A percentile compares a stretch with the other conserved stretches of the same genome.
Conservation (phyloP, 2,888 invertebrate genomes). For the Epinotia ramella region DNA sequence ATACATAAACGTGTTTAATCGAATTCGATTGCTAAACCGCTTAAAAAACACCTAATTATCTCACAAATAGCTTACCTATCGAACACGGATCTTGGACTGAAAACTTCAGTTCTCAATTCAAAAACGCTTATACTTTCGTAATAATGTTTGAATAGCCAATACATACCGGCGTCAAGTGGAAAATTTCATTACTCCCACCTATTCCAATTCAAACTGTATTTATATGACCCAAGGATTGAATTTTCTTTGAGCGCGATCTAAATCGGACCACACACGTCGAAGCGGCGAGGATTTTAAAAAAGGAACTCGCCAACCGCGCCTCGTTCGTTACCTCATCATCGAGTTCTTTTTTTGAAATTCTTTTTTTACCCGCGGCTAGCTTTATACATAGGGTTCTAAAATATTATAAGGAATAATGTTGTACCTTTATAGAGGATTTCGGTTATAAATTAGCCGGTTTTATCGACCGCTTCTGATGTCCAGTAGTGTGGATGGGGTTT, state of each 20-base stretch:
- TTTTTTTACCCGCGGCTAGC: conserved; percentile 74
- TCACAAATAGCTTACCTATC: conserved; percentile 11
- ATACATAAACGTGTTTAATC: not conserved
- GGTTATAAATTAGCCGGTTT: conserved; percentile 76
- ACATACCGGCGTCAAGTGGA: conserved; percentile 54
- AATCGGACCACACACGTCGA: conserved; percentile 81
- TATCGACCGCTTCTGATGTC: conserved; percentile 72
- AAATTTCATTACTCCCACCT: conserved; percentile 48
- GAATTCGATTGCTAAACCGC: not conserved
- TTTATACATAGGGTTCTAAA: conserved; percentile 74
- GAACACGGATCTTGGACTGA: conserved; percentile 28
- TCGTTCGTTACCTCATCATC: conserved; percentile 84
- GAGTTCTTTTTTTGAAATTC: conserved; percentile 71
- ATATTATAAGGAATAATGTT: conserved; percentile 73
- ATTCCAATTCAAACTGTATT: conserved; percentile 48
- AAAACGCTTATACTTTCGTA: conserved; percentile 44
- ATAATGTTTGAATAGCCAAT: conserved; percentile 50
- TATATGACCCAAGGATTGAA: conserved; percentile 44
- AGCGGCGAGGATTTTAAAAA: conserved; percentile 77
- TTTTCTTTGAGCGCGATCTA: conserved; percentile 47
- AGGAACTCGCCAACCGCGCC: conserved; percentile 82
- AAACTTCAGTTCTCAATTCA: conserved; percentile 41
- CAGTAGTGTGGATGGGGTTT: conserved; percentile 66
- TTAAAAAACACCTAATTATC: conserved; percentile 2
- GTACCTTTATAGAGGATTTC: conserved; percentile 67